Conservation (phyloP, 2,113 vertebrate species). For the Uria lomvia region DNA sequence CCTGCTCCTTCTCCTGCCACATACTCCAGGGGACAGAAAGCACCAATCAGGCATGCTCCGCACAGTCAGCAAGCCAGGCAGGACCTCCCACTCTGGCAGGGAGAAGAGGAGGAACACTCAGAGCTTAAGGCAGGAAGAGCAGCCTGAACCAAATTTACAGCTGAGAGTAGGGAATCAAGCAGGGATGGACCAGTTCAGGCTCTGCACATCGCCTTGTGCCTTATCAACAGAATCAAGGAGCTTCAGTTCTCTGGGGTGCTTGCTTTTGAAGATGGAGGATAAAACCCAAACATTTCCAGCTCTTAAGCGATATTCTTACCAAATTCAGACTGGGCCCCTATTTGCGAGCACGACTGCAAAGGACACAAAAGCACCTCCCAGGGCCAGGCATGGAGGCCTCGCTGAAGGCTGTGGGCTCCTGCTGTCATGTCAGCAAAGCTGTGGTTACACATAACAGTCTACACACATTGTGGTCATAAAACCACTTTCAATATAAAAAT, state of each 20-base stretch:
- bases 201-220: background rate
- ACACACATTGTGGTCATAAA: rapidly evolving
- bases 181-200: rapidly evolving
- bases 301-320: background rate
- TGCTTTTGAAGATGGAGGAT: rapidly evolving
- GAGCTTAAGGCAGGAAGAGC: background rate
- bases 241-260: background rate
- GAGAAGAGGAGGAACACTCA: background rate
- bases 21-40: background rate
- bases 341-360: background rate
- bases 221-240: background rate
- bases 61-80: rapidly evolving
- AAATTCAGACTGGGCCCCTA: background rate
- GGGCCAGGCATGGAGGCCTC: rapidly evolving
- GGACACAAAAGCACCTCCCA: background rate
- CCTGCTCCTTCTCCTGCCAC: background rate
- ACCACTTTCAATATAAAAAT: background rate
- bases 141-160: background rate
- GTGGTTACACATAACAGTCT: background rate
- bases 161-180: background rate
- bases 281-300: background rate
- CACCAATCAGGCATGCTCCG: background rate
- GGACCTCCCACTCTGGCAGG: background rate
- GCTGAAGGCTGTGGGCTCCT: background rate
- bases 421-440: rapidly evolving